phyloP scores from a whole-genome alignment of 2,888 invertebrate genomes.

The Theretra japonica region DNA sequence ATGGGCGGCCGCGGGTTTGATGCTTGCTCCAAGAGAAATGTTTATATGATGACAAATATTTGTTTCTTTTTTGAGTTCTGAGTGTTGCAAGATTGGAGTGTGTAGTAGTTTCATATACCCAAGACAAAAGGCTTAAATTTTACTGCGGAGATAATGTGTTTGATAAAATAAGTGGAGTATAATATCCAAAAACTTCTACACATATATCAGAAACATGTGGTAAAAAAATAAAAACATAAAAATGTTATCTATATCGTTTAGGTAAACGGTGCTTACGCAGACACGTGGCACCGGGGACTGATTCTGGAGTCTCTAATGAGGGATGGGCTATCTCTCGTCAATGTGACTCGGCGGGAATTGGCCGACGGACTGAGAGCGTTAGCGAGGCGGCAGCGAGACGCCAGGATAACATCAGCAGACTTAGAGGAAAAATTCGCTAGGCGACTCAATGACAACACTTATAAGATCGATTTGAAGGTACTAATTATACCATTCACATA shows the following conservation, averaged over 20 bases:
- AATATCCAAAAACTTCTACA: too few relatives aligned
- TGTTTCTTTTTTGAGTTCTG: too few relatives aligned
- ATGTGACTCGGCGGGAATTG: constrained; percentile 81
- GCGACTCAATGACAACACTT: constrained; percentile 69
- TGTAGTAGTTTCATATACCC: too few relatives aligned
- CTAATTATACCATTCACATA: not conserved
- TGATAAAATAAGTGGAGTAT: too few relatives aligned
- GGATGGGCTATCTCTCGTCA: constrained; percentile 79
- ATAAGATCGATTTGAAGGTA: constrained; percentile 75
- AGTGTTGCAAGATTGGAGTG: too few relatives aligned
- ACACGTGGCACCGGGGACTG: constrained; percentile 84
- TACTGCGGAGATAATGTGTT: too few relatives aligned
- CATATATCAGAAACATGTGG: too few relatives aligned
- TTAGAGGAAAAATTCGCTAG: constrained; percentile 69
- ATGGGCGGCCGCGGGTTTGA: too few relatives aligned
- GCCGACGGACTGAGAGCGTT: constrained; percentile 80
- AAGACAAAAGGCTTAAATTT: too few relatives aligned
- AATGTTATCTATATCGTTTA: constrained; percentile 48
- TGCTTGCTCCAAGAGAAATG: too few relatives aligned
- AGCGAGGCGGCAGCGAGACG: constrained; percentile 72
- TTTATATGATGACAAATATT: too few relatives aligned
- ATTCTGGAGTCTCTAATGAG: constrained; percentile 78
- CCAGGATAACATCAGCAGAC: constrained; percentile 66
- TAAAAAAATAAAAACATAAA: too few relatives aligned
- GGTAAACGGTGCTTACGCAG: constrained; percentile 87